Conservation (phyloP, 2,113 vertebrate species). For the Pedionomus torquatus region DNA sequence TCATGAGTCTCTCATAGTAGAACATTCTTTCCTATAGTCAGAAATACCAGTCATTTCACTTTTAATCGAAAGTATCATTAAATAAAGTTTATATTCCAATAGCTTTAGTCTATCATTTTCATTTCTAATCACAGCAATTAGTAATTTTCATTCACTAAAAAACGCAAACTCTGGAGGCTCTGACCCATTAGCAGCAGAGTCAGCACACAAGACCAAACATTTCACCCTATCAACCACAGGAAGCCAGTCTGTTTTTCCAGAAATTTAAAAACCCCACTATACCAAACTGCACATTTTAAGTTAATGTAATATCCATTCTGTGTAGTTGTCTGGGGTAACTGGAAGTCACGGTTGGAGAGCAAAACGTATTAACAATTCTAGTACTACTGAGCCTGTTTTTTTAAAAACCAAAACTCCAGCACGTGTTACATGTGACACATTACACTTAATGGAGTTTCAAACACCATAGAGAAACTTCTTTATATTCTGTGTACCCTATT, state of each 20-base stretch:
- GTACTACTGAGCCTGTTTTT: background rate
- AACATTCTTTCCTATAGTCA: background rate
- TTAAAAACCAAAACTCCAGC: background rate
- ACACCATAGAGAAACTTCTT: background rate
- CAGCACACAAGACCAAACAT: background rate
- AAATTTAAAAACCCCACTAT: background rate
- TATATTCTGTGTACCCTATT: background rate
- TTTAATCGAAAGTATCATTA: background rate
- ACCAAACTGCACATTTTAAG: background rate
- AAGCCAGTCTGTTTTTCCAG: background rate
- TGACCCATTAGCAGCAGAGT: background rate
- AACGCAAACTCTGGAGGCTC: background rate
- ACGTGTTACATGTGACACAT: background rate
- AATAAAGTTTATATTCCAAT: background rate
- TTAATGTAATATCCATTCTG: background rate
- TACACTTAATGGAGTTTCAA: background rate
- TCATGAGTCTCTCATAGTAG: background rate
- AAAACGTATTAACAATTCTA: background rate
- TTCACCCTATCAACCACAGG: background rate
- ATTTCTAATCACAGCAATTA: background rate
- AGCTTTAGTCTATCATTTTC: background rate
- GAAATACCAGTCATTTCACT: background rate
- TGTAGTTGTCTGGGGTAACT: background rate
- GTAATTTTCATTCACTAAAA: background rate
- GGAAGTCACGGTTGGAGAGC: background rate